Base-by-base conservation (phyloP, 1,140 invertebrate genomes). In the Drosophila repletoides region DNA sequence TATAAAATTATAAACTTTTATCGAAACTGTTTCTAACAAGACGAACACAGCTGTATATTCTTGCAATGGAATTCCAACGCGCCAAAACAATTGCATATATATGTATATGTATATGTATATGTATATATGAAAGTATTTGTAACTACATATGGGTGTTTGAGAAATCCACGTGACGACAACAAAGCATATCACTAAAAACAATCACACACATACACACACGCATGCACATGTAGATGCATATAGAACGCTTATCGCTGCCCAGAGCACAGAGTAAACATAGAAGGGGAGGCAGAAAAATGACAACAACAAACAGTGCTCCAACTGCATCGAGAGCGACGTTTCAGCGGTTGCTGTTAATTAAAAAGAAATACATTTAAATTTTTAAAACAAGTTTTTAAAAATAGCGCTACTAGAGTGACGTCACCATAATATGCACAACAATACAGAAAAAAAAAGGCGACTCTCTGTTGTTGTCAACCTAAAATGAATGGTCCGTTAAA, bases 361-460 rank as follows among this genome's bases (percentile, higher is more conserved):
- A 36, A 46, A 34, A 51, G 52, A 63, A 41, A 73, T 60, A 86
- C 70, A 76, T 84, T 73, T 66, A 58, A 55, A 26, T 45, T 56
- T 65, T 76, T 63, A 24, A 74, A 84, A 86, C 79, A 48, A 86
- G 74, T 79, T 84, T 80, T 83, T 72, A 64, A 72, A 83, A 46
- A 75, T 71, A 71, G 61, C 34, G 46, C 26, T 33, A 48, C 21
- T 33, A 60, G n/a, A 52, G 46, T 84, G 79, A 84, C 79, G 79
- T 84, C 79, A 84, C 75, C 80, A 67, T n/a, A n/a, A n/a, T n/a
- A 55, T 29, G 12, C 19, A 64, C 33, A 53, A 64, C 74, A 72
- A 76, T 66, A 67, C 34, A 66, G 55, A 75, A 72, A 43, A 69
- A 34, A 52, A 56, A 60, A 67, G 55, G 38, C 29, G 12, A 36